Evolutionary conservation across 53 echinoderm and acorn worm genomes (phyloP).

Genomic region (Paracentrotus lividus): DNA sequence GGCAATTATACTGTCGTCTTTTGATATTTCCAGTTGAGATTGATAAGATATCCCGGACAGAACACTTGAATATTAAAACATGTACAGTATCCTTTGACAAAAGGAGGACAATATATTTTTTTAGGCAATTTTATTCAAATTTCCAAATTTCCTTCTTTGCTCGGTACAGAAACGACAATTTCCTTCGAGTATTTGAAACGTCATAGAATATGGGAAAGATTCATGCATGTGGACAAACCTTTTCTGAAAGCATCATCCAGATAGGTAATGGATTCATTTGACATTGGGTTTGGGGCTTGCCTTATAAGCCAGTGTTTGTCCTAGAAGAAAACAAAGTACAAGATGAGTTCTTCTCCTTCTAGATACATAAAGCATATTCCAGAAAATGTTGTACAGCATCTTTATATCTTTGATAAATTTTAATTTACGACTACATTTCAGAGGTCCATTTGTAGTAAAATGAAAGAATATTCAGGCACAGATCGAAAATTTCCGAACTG

Average conservation of each 20-base stretch:
- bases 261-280: constrained; percentile 76
- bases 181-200: too few relatives aligned
- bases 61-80: background rate
- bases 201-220: too few relatives aligned
- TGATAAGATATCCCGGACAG: background rate
- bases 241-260: constrained; percentile 86
- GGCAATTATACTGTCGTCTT: too few relatives aligned
- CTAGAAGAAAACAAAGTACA: constrained; percentile 73
- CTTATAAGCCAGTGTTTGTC: constrained; percentile 97
- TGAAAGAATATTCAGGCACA: too few relatives aligned
- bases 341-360: background rate
- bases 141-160: too few relatives aligned
- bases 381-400: too few relatives aligned
- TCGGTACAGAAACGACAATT: background rate
- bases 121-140: too few relatives aligned
- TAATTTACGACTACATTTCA: too few relatives aligned
- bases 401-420: too few relatives aligned
- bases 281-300: constrained; percentile 86
- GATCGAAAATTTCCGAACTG: too few relatives aligned
- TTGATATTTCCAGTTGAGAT: background rate
- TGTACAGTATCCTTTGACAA: constrained; percentile 1
- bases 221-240: constrained; percentile 80
- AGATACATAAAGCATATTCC: too few relatives aligned
- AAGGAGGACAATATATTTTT: background rate
- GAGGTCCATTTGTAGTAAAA: too few relatives aligned